Conservation (phyloP, 2,113 vertebrate species). For the Neotoma lepida region DNA sequence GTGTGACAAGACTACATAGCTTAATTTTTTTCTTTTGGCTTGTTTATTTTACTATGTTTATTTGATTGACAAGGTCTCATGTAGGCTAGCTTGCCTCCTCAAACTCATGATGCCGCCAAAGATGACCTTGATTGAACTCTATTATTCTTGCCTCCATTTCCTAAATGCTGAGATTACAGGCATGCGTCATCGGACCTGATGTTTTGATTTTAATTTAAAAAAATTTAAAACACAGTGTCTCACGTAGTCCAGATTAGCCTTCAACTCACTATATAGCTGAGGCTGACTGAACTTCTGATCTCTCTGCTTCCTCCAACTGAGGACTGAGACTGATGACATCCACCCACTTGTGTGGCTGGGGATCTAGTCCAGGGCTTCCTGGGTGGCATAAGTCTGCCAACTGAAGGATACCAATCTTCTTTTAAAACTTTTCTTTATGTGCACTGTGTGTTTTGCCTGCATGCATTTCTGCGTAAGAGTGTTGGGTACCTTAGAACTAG, state of each 20-base stretch:
- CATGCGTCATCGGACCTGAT: neutral
- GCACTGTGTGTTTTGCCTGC: too few relatives aligned
- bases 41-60: neutral
- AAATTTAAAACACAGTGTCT: neutral
- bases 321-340: neutral
- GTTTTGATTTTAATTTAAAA: neutral
- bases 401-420: neutral
- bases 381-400: neutral
- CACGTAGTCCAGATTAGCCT: neutral
- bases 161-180: neutral
- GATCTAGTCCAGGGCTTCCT: neutral
- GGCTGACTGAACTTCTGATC: neutral
- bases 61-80: neutral
- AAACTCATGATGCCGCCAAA: neutral
- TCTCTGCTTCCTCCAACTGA: neutral
- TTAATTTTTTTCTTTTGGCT: constrained; percentile 24
- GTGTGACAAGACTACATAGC: neutral
- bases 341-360: neutral
- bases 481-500: too few relatives aligned
- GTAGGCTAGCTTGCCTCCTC: neutral
- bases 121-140: neutral
- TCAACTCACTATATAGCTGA: neutral
- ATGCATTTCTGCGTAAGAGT: too few relatives aligned
- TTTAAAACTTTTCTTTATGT: too few relatives aligned
- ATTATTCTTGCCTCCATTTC: neutral